A percentile compares a stretch with the other conserved stretches of the same genome.
These are phyloP conservation scores for Machaerirhynchus nigripectus DNA, from an alignment of 2,113 vertebrate genomes.

Conservation along the genomic window DNA sequence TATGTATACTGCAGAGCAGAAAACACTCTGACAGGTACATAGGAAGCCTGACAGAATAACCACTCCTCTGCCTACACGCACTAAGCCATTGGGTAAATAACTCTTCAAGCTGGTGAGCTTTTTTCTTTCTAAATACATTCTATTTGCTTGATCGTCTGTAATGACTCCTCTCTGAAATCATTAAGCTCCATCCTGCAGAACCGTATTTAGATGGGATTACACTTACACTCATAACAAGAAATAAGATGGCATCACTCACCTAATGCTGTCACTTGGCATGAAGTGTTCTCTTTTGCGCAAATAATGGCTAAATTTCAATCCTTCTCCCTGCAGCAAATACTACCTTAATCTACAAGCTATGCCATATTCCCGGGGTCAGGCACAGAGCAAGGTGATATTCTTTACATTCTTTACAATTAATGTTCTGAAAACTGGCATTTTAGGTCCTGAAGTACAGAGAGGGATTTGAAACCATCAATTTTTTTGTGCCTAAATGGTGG, in stretches of 20 bases:
- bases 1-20: neutral
- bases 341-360: neutral
- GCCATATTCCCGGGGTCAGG: neutral
- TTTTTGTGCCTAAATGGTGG: neutral
- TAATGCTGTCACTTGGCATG: neutral
- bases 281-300: neutral
- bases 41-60: constrained; percentile 37
- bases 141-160: neutral
- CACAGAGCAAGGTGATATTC: neutral
- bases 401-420: neutral
- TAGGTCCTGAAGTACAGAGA: neutral
- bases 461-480: neutral
- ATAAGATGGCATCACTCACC: neutral
- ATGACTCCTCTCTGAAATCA: neutral
- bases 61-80: neutral
- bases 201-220: neutral
- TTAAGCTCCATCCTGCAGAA: neutral
- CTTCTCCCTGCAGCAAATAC: neutral
- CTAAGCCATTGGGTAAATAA: neutral
- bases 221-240: neutral
- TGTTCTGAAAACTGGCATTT: neutral
- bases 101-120: neutral
- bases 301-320: neutral
- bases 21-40: constrained; percentile 6
- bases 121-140: neutral